Evolutionary conservation across 2,113 vertebrate genomes (phyloP).

Genomic region (Indicator indicator): DNA sequence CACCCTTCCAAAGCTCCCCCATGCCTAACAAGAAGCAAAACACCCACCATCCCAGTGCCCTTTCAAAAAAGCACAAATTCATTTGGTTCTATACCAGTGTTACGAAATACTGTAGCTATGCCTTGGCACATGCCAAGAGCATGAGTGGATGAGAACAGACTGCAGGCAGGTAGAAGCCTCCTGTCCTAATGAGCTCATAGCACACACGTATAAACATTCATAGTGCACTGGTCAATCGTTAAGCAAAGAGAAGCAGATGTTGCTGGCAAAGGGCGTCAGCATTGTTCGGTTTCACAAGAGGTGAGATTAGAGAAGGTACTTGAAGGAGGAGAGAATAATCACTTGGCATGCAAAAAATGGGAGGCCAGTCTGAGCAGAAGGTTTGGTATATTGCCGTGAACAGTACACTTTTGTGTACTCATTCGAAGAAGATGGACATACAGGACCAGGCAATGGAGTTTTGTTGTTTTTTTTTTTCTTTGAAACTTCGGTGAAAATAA

Average conservation of each 20-base stretch:
- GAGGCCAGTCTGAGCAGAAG: not conserved
- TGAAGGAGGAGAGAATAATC: slow-evolving; percentile 10
- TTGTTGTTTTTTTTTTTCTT: not conserved
- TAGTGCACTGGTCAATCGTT: accelerated
- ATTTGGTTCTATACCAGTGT: not conserved
- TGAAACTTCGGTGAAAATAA: slow-evolving; percentile 48
- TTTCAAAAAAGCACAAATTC: not conserved
- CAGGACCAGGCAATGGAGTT: not conserved
- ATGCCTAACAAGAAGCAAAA: not conserved
- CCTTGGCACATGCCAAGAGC: not conserved
- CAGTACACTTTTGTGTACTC: not conserved
- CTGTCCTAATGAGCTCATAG: not conserved
- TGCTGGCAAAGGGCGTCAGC: not conserved
- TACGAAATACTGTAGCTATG: not conserved
- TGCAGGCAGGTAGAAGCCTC: not conserved
- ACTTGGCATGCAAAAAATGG: not conserved
- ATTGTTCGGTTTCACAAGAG: slow-evolving; percentile 31
- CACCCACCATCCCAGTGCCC: not conserved
- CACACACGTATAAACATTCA: accelerated
- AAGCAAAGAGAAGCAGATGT: slow-evolving; percentile 10
- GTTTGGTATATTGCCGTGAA: not conserved
- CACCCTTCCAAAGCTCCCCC: not conserved
- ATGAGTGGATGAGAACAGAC: not conserved
- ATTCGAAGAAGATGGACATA: not conserved
- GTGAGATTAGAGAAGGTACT: slow-evolving; percentile 24